phyloP scores from a whole-genome alignment of 2,888 invertebrate genomes.

The Dorcus parallelipipedus region DNA sequence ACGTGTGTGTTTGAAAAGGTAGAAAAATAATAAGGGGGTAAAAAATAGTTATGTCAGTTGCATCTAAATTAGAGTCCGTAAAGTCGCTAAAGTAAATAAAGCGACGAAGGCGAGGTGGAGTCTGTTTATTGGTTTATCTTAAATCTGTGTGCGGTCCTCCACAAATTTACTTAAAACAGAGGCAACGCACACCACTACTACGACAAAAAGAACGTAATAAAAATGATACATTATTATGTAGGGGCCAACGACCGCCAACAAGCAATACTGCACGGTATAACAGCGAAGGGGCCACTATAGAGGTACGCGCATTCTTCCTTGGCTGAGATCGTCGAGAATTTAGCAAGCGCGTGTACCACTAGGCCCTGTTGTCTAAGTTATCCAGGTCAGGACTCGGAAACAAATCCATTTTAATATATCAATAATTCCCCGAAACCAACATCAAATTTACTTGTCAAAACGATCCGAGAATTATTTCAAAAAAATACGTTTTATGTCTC shows the following conservation, averaged over 20 bases:
- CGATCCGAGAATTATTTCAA: no score
- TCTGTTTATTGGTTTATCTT: conserved; percentile 12
- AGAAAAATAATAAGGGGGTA: no score
- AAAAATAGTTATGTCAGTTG: no score
- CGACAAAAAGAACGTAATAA: conserved; percentile 17
- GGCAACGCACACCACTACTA: conserved; percentile 6
- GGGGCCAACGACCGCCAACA: conserved; percentile 28
- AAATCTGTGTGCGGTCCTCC: conserved; percentile 16
- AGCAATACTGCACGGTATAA: conserved; percentile 28
- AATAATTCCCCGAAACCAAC: no score
- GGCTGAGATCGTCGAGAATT: conserved; percentile 31
- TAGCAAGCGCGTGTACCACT: conserved; percentile 21
- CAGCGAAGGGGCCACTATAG: conserved; percentile 26
- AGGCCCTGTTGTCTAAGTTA: conserved; percentile 20
- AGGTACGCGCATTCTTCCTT: conserved; percentile 28
- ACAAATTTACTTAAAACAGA: conserved; percentile 16
- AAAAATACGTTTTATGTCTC: no score
- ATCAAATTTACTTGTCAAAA: no score
- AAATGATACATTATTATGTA: conserved; percentile 21
- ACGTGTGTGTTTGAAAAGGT: background rate
- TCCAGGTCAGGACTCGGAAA: conserved; percentile 24
- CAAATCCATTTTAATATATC: conserved; percentile 15
- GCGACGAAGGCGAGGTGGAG: background rate
- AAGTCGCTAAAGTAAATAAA: conserved; percentile 7
- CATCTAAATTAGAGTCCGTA: no score